Percentiles rank a stretch among this genome's conserved stretches.
These are phyloP conservation scores for Osmerus eperlanus DNA, from an alignment of 2,113 vertebrate genomes.

Conservation along the genomic window DNA sequence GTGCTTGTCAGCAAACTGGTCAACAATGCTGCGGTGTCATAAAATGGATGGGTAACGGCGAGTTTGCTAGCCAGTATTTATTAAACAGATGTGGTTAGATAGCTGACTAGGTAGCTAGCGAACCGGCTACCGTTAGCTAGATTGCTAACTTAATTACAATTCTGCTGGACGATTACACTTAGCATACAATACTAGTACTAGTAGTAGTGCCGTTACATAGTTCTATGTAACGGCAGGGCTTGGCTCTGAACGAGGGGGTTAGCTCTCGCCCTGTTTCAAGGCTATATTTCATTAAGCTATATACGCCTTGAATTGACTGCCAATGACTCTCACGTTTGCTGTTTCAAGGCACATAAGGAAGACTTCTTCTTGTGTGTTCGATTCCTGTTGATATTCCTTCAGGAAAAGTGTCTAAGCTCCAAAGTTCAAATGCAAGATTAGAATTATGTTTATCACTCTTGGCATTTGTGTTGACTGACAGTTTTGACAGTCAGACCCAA, in stretches of 20 bases:
- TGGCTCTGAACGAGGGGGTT: too few species aligned
- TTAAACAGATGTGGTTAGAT: not conserved
- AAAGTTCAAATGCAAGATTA: slow-evolving; percentile 14
- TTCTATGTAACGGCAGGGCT: too few species aligned
- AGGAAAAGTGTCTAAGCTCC: not conserved
- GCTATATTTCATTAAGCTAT: too few species aligned
- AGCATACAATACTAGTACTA: not conserved
- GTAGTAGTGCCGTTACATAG: too few species aligned
- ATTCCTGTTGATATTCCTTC: slow-evolving; percentile 8
- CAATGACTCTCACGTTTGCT: too few species aligned
- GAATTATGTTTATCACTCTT: not conserved
- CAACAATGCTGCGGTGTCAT: too few species aligned
- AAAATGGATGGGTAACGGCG: too few species aligned
- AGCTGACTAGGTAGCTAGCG: not conserved
- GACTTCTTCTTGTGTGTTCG: not conserved
- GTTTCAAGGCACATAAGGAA: not conserved
- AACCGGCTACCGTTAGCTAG: not conserved
- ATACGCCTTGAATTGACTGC: too few species aligned
- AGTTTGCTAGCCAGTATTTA: too few species aligned
- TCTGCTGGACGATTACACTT: slow-evolving; percentile 1
- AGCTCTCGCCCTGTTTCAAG: too few species aligned
- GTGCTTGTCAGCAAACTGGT: too few species aligned
- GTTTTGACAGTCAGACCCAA: not conserved
- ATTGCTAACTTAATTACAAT: not conserved
- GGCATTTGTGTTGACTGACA: not conserved